These are phyloP conservation scores for Latheticus oryzae DNA, from an alignment of 2,888 invertebrate genomes.

Conservation along the genomic window DNA sequence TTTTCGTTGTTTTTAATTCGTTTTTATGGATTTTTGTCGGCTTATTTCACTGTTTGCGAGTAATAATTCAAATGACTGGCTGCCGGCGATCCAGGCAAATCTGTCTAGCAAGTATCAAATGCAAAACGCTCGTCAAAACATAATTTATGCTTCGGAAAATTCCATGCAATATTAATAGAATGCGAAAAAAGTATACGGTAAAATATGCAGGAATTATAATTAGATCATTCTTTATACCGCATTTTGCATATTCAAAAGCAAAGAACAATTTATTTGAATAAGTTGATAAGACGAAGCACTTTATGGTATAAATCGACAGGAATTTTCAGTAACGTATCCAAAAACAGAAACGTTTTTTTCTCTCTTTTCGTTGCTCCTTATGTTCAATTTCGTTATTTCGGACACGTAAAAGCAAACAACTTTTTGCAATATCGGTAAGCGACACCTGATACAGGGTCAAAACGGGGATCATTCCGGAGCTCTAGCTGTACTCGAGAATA, in stretches of 20 bases:
- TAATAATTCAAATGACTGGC: slow-evolving; percentile 12
- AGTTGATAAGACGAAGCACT: slow-evolving; percentile 32
- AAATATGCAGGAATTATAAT: slow-evolving; percentile 48
- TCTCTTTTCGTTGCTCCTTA: background rate
- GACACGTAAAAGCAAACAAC: slow-evolving; percentile 32
- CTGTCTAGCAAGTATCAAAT: slow-evolving; percentile 29
- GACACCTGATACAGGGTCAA: slow-evolving; percentile 33
- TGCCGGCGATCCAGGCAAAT: slow-evolving; percentile 3
- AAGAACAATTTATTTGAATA: slow-evolving; percentile 35
- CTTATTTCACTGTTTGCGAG: slow-evolving; percentile 13
- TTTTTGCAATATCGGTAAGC: slow-evolving; percentile 35
- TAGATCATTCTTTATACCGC: slow-evolving; percentile 43
- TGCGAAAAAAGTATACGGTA: slow-evolving; percentile 43
- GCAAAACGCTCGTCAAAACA: slow-evolving; percentile 38
- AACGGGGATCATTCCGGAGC: slow-evolving; percentile 19
- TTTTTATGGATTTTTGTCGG: too few relatives aligned
- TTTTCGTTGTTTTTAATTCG: too few relatives aligned
- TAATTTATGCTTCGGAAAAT: slow-evolving; percentile 44
- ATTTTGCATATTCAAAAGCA: slow-evolving; percentile 45
- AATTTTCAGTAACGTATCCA: too few relatives aligned
- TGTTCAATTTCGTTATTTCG: slow-evolving; percentile 24
- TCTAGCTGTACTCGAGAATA: slow-evolving; percentile 20
- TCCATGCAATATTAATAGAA: slow-evolving; percentile 48
- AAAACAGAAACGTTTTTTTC: slow-evolving; percentile 8
- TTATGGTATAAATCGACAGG: slow-evolving; percentile 6